Evolutionary conservation across 2,113 vertebrate species (phyloP).

Genomic region (Plecturocebus donacophilus): DNA sequence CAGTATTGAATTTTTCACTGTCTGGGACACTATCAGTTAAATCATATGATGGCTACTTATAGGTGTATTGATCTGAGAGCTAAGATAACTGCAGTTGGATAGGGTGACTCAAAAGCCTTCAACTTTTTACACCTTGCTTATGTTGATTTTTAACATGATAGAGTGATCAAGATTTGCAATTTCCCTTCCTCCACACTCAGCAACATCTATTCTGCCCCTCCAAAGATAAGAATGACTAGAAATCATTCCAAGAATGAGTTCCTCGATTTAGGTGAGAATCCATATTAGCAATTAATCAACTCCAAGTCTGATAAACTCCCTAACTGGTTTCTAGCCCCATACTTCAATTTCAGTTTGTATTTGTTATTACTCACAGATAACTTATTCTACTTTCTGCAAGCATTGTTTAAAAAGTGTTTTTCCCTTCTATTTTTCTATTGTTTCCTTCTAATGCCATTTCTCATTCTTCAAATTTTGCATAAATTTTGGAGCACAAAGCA

Average conservation of each 20-base stretch:
- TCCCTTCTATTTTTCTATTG: background rate
- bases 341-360: background rate
- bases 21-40: background rate
- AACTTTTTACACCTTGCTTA: background rate
- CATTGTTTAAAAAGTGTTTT: background rate
- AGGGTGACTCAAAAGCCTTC: background rate
- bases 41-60: background rate
- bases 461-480: slow-evolving; percentile 15
- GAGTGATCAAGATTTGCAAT: background rate
- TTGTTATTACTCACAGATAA: background rate
- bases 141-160: background rate
- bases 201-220: background rate
- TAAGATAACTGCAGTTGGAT: background rate
- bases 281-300: background rate
- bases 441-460: background rate
- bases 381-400: background rate
- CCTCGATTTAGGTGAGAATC: background rate
- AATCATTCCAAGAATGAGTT: background rate
- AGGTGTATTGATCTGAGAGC: background rate
- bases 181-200: background rate
- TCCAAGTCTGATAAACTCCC: background rate
- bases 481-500: background rate
- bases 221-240: background rate
- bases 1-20: background rate
- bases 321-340: background rate